Base-by-base conservation (phyloP, 2,113 vertebrate species). In the Hippolais icterina region DNA sequence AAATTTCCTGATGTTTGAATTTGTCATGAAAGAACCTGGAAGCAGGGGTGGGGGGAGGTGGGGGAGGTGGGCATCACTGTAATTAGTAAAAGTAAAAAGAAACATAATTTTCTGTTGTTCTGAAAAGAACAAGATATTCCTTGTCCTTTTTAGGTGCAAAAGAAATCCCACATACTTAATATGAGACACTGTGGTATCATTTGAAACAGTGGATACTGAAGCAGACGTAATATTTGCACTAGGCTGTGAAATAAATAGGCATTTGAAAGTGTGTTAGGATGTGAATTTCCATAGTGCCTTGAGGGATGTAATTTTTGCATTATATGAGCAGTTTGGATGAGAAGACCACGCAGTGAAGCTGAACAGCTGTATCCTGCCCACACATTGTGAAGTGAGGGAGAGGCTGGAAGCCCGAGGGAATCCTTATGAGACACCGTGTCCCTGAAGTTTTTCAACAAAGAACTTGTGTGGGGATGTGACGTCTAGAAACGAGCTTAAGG, bases 301-400 rank as follows among this genome's bases (percentile, higher is more conserved):
- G 94, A 95, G 93, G 94, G 92, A 70, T 7, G 29, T 86, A 86
- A 92, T 93, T 93, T 96, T 78, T 95, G 85, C 69, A 53, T 89
- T 81, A 81, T 83, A 88, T 64, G 95, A 94, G 7, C 75, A 81
- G 79, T 93, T 74, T 88, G 94, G 92, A 93, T 94, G 90, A 90
- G 88, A 87, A 90, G 96, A 90, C 85, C 93, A 95, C 0, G 93
- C 92, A 80, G 85, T n/a, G 91, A 85, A 86, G 85, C 76, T 75
- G 94, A 95, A 92, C 96, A 95, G 96, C 93, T 96, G 95, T 96
- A 94, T 96, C 96, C 92, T 96, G 94, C 93, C 93, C 94, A 97
- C 94, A 93, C 92, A 96, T 88, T 29, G 64, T 27, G 96, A 96
- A 89, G 83, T 1, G 9, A 96, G 90, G 92, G 94, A 96, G 90